phyloP scores from a whole-genome alignment of 2,888 invertebrate species.

The Labia minor region DNA sequence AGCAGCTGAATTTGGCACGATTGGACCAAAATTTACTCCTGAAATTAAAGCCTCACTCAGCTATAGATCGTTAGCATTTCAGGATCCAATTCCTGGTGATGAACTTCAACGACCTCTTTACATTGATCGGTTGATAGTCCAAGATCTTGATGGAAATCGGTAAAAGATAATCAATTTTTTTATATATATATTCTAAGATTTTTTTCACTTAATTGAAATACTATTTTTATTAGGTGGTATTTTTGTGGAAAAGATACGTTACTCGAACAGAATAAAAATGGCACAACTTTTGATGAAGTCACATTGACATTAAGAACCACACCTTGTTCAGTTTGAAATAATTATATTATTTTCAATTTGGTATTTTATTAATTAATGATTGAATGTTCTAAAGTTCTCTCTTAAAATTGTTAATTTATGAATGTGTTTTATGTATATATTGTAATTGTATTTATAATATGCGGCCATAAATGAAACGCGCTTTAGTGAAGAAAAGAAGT shows the following conservation, averaged over 20 bases:
- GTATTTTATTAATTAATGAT: too few species aligned
- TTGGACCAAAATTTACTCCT: slow-evolving; percentile 30
- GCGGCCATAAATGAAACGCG: too few species aligned
- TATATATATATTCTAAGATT: slow-evolving; percentile 25
- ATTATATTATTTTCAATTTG: too few species aligned
- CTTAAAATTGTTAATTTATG: too few species aligned
- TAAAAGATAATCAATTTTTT: slow-evolving; percentile 27
- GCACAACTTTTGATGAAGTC: slow-evolving; percentile 25
- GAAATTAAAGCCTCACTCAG: slow-evolving; percentile 32
- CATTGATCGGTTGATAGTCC: slow-evolving; percentile 34
- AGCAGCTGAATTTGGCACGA: slow-evolving; percentile 34
- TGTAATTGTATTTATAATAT: too few species aligned
- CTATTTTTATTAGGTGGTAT: slow-evolving; percentile 34
- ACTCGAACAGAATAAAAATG: slow-evolving; percentile 29
- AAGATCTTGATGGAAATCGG: slow-evolving; percentile 37
- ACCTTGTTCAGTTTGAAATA: background rate
- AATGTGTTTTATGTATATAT: too few species aligned
- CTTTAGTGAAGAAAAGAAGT: too few species aligned
- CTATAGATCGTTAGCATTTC: slow-evolving; percentile 32
- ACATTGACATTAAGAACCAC: slow-evolving; percentile 9
- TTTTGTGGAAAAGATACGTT: slow-evolving; percentile 35
- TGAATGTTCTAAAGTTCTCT: too few species aligned
- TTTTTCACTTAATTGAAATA: slow-evolving; percentile 16
- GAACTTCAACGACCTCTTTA: slow-evolving; percentile 24
- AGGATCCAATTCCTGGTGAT: slow-evolving; percentile 25